A percentile compares a stretch with the other conserved stretches of the same genome.
phyloP scores from a whole-genome alignment of 2,888 invertebrate species.

The Pardosa pseudoannulata region DNA sequence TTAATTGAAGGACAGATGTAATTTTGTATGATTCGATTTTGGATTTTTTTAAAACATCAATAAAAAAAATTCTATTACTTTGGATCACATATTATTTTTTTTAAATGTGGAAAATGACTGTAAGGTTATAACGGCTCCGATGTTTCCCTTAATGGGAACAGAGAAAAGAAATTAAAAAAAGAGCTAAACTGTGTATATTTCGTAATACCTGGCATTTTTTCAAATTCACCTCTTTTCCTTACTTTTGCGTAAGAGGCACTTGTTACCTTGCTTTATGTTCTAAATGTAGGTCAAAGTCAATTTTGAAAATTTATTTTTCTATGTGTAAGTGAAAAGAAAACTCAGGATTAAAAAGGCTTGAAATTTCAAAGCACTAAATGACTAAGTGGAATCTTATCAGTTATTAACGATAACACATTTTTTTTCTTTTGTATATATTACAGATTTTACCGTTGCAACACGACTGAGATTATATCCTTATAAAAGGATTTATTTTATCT shows the following conservation, averaged over 20 bases:
- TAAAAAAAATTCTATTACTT: too few relatives aligned
- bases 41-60: too few relatives aligned
- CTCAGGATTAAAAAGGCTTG: neutral
- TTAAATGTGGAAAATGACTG: too few relatives aligned
- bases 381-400: slow-evolving; percentile 44
- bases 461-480: too few relatives aligned
- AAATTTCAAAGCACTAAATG: slow-evolving; percentile 5
- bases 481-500: too few relatives aligned
- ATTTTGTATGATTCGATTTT: too few relatives aligned
- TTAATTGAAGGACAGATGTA: too few relatives aligned
- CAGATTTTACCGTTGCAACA: too few relatives aligned
- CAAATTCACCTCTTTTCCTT: slow-evolving; percentile 16
- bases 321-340: slow-evolving; percentile 28
- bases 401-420: neutral
- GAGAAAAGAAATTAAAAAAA: neutral
- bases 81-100: too few relatives aligned
- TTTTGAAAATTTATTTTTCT: slow-evolving; percentile 50
- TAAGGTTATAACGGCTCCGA: too few relatives aligned
- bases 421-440: too few relatives aligned
- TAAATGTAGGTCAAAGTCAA: slow-evolving; percentile 65
- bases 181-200: slow-evolving; percentile 8
- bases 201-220: slow-evolving; percentile 33
- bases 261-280: slow-evolving; percentile 28
- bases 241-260: slow-evolving; percentile 41
- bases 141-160: neutral